phyloP scores from a whole-genome alignment of 1,140 invertebrate genomes.

The Conopomorpha cramerella region DNA sequence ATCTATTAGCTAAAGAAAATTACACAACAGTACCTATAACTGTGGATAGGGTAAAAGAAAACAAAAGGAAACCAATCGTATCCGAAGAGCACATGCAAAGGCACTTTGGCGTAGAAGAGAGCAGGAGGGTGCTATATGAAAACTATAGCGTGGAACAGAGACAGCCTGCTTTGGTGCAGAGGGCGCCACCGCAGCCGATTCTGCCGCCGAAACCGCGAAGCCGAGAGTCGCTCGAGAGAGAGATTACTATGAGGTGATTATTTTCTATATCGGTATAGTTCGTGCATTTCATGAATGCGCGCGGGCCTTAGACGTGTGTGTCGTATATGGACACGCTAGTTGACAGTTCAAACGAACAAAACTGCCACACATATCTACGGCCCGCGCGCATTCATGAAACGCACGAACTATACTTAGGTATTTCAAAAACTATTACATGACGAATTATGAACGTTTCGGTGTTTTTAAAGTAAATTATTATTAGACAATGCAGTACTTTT shows the following conservation, averaged over 20 bases:
- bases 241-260: conserved; percentile 50
- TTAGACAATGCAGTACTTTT: too few species aligned
- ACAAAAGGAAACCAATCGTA: conserved; percentile 41
- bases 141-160: conserved; percentile 12
- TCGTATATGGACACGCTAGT: too few species aligned
- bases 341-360: too few species aligned
- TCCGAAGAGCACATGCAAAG: conserved; percentile 48
- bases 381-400: too few species aligned
- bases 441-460: too few species aligned
- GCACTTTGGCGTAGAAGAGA: conserved; percentile 47
- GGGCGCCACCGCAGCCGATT: conserved; percentile 22
- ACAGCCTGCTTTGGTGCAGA: conserved; percentile 11
- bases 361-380: too few species aligned
- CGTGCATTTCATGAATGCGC: too few species aligned
- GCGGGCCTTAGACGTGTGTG: too few species aligned
- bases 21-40: conserved; percentile 28
- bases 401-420: too few species aligned
- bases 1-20: conserved; percentile 58
- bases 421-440: too few species aligned
- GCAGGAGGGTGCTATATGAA: conserved; percentile 39
- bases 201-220: conserved; percentile 39
- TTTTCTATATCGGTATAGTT: too few species aligned
- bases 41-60: conserved; percentile 16
- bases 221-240: conserved; percentile 41
- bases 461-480: too few species aligned